phyloP scores from a whole-genome alignment of 2,797 vertebrate species.

The Gadopsis marmoratus region DNA sequence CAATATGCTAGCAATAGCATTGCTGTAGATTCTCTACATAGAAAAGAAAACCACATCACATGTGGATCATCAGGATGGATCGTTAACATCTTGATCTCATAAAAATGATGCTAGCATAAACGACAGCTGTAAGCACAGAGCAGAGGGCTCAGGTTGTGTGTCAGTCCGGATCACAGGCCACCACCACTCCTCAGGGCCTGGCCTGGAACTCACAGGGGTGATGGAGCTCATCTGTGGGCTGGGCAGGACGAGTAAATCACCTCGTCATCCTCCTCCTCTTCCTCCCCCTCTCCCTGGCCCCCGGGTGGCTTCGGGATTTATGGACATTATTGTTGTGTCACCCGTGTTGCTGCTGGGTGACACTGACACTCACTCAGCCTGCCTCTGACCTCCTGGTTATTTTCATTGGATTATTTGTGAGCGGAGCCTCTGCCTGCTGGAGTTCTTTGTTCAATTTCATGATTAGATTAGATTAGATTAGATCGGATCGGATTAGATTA shows the following conservation, averaged over 20 bases:
- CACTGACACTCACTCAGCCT: not conserved
- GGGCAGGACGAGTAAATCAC: slow-evolving; percentile 36
- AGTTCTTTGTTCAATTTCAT: not conserved
- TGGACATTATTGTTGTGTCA: slow-evolving; percentile 29
- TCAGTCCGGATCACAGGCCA: slow-evolving; percentile 16
- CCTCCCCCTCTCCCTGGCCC: not conserved
- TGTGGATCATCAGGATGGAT: not conserved
- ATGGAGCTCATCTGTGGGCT: slow-evolving; percentile 46
- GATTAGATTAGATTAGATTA: not conserved
- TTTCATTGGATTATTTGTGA: slow-evolving; percentile 16
- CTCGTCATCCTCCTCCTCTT: not conserved
- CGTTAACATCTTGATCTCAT: not conserved
- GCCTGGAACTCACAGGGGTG: slow-evolving; percentile 22
- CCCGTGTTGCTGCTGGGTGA: slow-evolving; percentile 23
- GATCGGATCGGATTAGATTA: not conserved
- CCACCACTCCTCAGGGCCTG: not conserved
- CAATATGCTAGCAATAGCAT: not conserved
- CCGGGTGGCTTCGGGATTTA: slow-evolving; percentile 16
- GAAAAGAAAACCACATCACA: not conserved
- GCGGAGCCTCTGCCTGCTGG: not conserved
- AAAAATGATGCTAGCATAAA: not conserved
- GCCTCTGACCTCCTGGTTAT: slow-evolving; percentile 5
- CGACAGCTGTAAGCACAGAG: slow-evolving; percentile 11
- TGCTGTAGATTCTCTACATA: not conserved
- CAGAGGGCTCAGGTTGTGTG: slow-evolving; percentile 8